Base-by-base conservation (phyloP, 2,888 invertebrate genomes). In the Nomada flava region DNA sequence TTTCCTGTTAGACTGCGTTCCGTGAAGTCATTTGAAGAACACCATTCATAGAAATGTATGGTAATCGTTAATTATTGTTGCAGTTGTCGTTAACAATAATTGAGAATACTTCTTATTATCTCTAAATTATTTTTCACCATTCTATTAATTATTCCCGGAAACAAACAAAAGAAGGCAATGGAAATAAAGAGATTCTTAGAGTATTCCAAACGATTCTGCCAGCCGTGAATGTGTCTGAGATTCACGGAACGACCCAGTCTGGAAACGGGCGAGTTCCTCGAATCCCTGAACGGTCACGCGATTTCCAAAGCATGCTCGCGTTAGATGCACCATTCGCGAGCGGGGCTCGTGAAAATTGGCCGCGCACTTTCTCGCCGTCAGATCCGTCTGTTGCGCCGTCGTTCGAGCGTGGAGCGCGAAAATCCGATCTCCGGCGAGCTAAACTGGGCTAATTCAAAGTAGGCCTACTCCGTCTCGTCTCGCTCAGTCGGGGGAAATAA, bases 371-470 rank as follows among this genome's bases (percentile, higher is more conserved):
- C 90, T 86, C 90, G 86, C 79, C 70, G 77, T 64, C 79, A 81
- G 80, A 87, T 87, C 89, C 89, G 88, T 88, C 83, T 76, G 79
- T 78, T 71, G 75, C 85, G 83, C 73, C 79, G 82, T 82, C 81
- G 85, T 80, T 90, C 79, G 86, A 90, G 91, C 89, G 87, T 90
- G 82, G 82, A 69, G 79, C 83, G 87, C 91, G 89, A 91, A 91
- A 91, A 91, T 90, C 85, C 84, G 83, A 88, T 88, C 86, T 87
- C 79, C 79, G 47, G 73, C 59, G 81, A 68, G 82, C 67, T 85
- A 88, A 36, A 84, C 88, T 88, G 89, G 88, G 81, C 90, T 88
- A 82, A 87, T 89, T 89, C 84, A 82, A 89, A 89, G 88, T 90
- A 88, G 89, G 88, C 76, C 84, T 74, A 42, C 76, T 67, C 71